Percentiles rank a stretch among this genome's conserved stretches.
Evolutionary conservation across 2,888 invertebrate genomes (phyloP).

Genomic region (Epistrophella euchroma): DNA sequence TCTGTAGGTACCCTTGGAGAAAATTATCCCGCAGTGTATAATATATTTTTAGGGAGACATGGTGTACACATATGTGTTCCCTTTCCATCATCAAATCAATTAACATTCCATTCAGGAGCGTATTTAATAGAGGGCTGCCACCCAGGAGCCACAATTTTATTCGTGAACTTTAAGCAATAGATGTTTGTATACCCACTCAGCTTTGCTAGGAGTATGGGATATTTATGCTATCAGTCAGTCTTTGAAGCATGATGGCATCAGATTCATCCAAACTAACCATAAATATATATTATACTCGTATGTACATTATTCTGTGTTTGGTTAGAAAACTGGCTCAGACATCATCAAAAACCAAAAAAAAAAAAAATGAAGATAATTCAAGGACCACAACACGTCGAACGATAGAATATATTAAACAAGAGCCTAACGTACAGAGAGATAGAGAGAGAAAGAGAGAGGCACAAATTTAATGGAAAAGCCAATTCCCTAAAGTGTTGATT

Average conservation of each 20-base stretch:
- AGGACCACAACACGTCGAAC: conserved; percentile 37
- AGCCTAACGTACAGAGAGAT: conserved; percentile 26
- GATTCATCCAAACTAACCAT: conserved; percentile 63
- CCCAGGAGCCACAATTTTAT: conserved; percentile 25
- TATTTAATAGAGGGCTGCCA: conserved; percentile 18
- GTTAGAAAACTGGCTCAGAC: not conserved
- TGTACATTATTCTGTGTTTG: conserved; percentile 2
- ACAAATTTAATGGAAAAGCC: conserved; percentile 71
- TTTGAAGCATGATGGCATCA: conserved; percentile 50
- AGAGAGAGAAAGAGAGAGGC: conserved; percentile 12
- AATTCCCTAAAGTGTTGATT: conserved; percentile 74
- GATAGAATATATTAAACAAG: conserved; percentile 61
- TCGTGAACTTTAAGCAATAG: conserved; percentile 28
- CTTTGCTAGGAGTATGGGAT: conserved; percentile 23
- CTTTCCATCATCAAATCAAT: conserved; percentile 63
- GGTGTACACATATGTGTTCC: conserved; percentile 24
- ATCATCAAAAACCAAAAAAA: conserved; percentile 7
- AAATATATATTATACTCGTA: conserved; percentile 29
- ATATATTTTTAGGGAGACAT: conserved; percentile 38
- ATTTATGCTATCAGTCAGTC: conserved; percentile 46
- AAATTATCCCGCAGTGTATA: conserved; percentile 36
- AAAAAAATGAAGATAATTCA: conserved; percentile 42
- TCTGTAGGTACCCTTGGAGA: conserved; percentile 5
- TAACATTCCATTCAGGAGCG: conserved; percentile 63
- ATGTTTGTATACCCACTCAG: conserved; percentile 44